Conservation (phyloP, 2,888 invertebrate genomes). For the Melipona bicolor region DNA sequence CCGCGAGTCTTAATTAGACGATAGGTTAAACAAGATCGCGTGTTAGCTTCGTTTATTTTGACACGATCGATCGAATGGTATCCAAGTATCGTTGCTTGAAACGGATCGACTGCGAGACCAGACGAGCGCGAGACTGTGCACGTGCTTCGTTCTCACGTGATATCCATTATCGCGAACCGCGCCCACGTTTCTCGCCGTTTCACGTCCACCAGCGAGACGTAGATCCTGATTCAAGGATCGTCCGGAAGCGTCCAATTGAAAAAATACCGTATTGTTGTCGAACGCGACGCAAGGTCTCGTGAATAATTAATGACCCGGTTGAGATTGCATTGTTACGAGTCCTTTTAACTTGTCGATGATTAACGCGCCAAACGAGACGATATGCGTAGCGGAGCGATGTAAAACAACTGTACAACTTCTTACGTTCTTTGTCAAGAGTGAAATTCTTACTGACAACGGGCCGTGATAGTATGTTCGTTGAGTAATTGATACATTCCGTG, state of each 20-base stretch:
- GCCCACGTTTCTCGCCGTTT: constrained; percentile 36
- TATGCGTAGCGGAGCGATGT: constrained; percentile 12
- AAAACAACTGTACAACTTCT: constrained; percentile 7
- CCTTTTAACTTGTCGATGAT: constrained; percentile 44
- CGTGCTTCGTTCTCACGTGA: constrained; percentile 15
- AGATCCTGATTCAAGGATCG: constrained; percentile 33
- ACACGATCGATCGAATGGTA: constrained; percentile 8
- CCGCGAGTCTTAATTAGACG: not conserved
- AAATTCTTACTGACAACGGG: constrained; percentile 7
- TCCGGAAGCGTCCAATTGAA: constrained; percentile 34
- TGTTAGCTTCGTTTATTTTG: not conserved
- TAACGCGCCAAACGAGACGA: constrained; percentile 3
- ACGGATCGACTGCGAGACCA: constrained; percentile 29
- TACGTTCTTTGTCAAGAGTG: not conserved
- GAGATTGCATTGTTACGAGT: constrained; percentile 18
- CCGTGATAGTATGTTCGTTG: not conserved
- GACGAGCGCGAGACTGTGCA: constrained; percentile 21
- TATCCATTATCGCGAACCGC: constrained; percentile 44
- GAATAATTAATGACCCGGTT: constrained; percentile 66
- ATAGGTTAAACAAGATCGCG: not conserved
- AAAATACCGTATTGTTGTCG: constrained; percentile 35
- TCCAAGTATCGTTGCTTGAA: constrained; percentile 1
- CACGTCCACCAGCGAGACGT: constrained; percentile 42
- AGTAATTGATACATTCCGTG: not conserved
- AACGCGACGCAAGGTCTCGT: constrained; percentile 55